phyloP scores from a whole-genome alignment of 2,888 invertebrate genomes.

The Euzetes globulus region DNA sequence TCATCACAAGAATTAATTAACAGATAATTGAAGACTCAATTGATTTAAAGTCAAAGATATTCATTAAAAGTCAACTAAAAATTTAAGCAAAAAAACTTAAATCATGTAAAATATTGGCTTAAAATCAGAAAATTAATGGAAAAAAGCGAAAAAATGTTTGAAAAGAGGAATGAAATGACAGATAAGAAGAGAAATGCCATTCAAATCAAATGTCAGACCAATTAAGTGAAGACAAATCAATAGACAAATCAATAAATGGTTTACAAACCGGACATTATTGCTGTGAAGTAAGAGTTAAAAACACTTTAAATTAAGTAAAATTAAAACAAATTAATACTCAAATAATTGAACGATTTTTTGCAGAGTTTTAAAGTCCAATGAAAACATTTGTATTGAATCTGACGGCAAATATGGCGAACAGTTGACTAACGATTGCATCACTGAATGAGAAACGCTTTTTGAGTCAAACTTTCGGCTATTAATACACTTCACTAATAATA shows the following conservation, averaged over 20 bases:
- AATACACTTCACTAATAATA: not conserved
- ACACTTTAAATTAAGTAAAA: not conserved
- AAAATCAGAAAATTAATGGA: too few relatives aligned
- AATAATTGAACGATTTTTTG: not conserved
- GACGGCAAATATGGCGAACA: conserved; percentile 5
- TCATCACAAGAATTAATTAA: too few relatives aligned
- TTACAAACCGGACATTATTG: conserved; percentile 7
- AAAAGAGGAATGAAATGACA: too few relatives aligned
- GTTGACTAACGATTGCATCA: not conserved
- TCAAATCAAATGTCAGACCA: not conserved
- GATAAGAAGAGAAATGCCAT: not conserved
- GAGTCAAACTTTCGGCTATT: not conserved
- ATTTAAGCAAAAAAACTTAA: too few relatives aligned
- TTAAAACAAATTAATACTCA: not conserved
- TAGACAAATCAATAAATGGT: too few relatives aligned
- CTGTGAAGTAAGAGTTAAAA: not conserved
- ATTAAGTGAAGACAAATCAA: not conserved
- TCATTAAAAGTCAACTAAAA: not conserved
- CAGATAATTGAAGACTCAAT: too few relatives aligned
- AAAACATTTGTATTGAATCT: not conserved
- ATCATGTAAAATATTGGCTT: too few relatives aligned
- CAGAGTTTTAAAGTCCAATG: not conserved
- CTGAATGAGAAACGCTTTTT: not conserved
- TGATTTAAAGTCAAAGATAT: not conserved
- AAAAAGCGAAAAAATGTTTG: too few relatives aligned